A percentile compares a stretch with the other conserved stretches of the same genome.
These are phyloP conservation scores for Epinotia bilunana DNA, from an alignment of 2,888 invertebrate species.

Conservation along the genomic window DNA sequence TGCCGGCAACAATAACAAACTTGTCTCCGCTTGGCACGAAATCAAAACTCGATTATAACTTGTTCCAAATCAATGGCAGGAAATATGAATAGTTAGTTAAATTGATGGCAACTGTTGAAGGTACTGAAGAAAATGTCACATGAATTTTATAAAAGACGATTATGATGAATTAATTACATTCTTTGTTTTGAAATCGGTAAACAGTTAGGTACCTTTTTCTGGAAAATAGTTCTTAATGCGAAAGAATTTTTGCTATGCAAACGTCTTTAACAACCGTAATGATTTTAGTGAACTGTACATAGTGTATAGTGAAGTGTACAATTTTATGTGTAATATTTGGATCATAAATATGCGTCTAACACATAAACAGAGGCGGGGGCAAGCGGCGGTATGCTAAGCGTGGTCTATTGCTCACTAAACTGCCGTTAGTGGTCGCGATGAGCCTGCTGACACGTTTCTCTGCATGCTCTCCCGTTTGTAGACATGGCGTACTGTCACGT, in stretches of 20 bases:
- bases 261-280: slow-evolving; percentile 49
- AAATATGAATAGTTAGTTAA: slow-evolving; percentile 15
- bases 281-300: slow-evolving; percentile 60
- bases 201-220: background rate
- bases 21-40: slow-evolving; percentile 40
- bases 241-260: background rate
- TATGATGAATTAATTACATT: background rate
- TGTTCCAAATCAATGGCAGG: slow-evolving; percentile 30
- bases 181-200: background rate
- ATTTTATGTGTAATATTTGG: slow-evolving; percentile 61
- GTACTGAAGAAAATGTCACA: background rate
- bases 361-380: slow-evolving; percentile 49
- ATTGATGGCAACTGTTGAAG: slow-evolving; percentile 7
- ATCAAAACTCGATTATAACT: slow-evolving; percentile 39
- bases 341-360: slow-evolving; percentile 60
- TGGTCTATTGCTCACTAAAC: slow-evolving; percentile 60
- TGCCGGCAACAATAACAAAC: slow-evolving; percentile 38
- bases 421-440: slow-evolving; percentile 67
- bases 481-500: slow-evolving; percentile 23
- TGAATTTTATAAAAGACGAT: background rate
- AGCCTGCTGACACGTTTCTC: slow-evolving; percentile 50
- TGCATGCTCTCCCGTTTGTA: slow-evolving; percentile 48
- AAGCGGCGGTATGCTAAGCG: slow-evolving; percentile 67
- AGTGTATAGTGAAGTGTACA: no score
- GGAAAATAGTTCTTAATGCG: background rate